phyloP scores from a whole-genome alignment of 2,888 invertebrate genomes.

The Atethmia centrago region DNA sequence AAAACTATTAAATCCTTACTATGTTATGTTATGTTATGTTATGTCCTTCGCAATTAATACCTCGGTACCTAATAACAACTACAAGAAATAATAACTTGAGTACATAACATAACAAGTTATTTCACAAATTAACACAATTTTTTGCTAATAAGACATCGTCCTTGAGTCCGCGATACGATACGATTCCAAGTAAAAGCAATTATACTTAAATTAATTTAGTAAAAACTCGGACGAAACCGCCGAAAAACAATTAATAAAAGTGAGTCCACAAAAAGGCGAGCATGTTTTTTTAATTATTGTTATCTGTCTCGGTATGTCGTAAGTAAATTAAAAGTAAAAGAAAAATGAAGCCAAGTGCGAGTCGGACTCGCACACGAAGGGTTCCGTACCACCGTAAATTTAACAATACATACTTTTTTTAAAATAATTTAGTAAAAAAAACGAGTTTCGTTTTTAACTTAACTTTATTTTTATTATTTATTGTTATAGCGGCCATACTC shows the following conservation, averaged over 20 bases:
- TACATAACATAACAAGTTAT: slow-evolving; percentile 5
- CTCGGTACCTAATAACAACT: neutral
- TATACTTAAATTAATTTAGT: slow-evolving; percentile 32
- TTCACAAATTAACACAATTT: slow-evolving; percentile 17
- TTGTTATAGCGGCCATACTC: too few species aligned
- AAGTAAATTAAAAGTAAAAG: slow-evolving; percentile 53
- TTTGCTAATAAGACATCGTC: slow-evolving; percentile 28
- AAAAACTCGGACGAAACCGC: slow-evolving; percentile 44
- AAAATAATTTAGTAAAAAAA: too few species aligned
- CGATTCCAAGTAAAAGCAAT: slow-evolving; percentile 53
- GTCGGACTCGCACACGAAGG: too few species aligned
- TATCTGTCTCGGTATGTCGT: slow-evolving; percentile 48
- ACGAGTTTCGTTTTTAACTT: too few species aligned
- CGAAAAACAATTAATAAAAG: slow-evolving; percentile 46
- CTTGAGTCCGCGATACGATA: slow-evolving; percentile 25
- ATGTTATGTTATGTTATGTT: too few species aligned
- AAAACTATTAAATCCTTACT: slow-evolving; percentile 1
- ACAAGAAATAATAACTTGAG: neutral
- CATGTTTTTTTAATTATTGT: slow-evolving; percentile 39
- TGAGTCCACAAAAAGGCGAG: slow-evolving; percentile 37
- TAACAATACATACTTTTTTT: too few species aligned
- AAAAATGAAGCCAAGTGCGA: slow-evolving; percentile 1
- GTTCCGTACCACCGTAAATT: too few species aligned
- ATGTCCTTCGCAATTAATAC: neutral
- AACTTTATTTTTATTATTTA: too few species aligned